These are phyloP conservation scores for Nibea albiflora DNA, from an alignment of 2,113 vertebrate species.

Conservation along the genomic window DNA sequence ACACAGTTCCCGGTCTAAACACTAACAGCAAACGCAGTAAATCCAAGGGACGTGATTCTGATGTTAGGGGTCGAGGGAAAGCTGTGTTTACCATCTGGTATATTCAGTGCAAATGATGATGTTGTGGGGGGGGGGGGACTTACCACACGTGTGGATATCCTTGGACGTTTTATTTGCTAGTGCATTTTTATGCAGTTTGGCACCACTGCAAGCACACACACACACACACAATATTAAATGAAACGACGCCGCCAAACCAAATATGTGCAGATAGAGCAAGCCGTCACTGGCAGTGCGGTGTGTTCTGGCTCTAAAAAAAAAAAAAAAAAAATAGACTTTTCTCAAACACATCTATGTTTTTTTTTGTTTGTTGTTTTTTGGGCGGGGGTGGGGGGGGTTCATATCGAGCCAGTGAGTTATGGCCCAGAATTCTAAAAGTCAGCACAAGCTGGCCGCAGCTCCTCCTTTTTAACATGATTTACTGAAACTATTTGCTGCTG, in stretches of 20 bases:
- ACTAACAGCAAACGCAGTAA: neutral
- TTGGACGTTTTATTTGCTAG: neutral
- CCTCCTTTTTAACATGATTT: slow-evolving; percentile 30
- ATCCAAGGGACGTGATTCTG: neutral
- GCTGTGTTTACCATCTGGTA: neutral
- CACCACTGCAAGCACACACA: neutral
- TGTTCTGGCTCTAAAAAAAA: slow-evolving; percentile 40
- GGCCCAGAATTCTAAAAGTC: slow-evolving; percentile 35
- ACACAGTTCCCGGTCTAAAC: neutral
- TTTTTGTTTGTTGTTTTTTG: neutral
- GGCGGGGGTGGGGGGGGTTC: neutral
- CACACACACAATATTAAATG: slow-evolving; percentile 24
- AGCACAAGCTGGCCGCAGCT: slow-evolving; percentile 34
- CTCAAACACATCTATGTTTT: slow-evolving; percentile 25
- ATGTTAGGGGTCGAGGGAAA: neutral
- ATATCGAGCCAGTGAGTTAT: slow-evolving; percentile 19
- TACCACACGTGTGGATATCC: neutral
- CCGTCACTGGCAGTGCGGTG: slow-evolving; percentile 28
- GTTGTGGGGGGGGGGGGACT: neutral
- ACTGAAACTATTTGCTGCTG: slow-evolving; percentile 32
- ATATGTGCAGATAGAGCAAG: slow-evolving; percentile 32
- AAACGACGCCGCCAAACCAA: slow-evolving; percentile 38
- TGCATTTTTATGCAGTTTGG: slow-evolving; percentile 11
- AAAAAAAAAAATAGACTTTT: slow-evolving; percentile 25
- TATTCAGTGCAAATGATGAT: slow-evolving; percentile 10